These are phyloP conservation scores for Pipistrellus pygmaeus DNA, from an alignment of 2,797 vertebrate species.

Conservation along the genomic window DNA sequence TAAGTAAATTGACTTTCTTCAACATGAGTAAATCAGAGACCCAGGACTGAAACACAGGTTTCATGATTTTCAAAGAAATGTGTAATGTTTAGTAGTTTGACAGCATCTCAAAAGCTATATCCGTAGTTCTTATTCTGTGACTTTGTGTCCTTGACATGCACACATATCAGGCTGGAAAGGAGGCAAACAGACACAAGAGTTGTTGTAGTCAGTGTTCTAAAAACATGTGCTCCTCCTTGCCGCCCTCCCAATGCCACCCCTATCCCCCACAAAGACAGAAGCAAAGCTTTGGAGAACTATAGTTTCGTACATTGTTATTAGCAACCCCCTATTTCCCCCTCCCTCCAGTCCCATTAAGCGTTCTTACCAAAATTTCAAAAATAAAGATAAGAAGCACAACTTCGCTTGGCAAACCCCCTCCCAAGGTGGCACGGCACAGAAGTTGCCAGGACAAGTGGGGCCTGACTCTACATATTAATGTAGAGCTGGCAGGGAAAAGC, in stretches of 20 bases:
- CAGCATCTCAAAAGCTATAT: conserved; percentile 1
- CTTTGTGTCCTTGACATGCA: background rate
- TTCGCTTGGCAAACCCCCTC: background rate
- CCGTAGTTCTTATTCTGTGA: background rate
- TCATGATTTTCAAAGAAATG: background rate
- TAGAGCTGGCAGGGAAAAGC: background rate
- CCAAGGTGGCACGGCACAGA: background rate
- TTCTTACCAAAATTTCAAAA: conserved; percentile 9
- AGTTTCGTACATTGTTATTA: background rate
- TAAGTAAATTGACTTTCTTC: background rate
- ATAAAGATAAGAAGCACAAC: background rate
- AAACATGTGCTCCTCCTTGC: background rate
- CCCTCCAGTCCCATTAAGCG: background rate
- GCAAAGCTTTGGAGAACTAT: background rate
- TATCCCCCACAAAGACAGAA: background rate
- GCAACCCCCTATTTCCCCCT: background rate
- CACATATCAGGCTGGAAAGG: background rate
- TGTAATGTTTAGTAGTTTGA: background rate
- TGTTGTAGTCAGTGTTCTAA: background rate
- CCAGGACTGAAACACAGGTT: background rate
- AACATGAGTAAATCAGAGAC: background rate
- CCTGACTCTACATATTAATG: background rate
- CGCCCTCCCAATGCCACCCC: rapidly evolving
- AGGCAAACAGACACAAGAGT: background rate
- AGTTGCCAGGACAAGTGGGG: background rate